phyloP scores from a whole-genome alignment of 2,797 vertebrate genomes.

The Danio choprae region DNA sequence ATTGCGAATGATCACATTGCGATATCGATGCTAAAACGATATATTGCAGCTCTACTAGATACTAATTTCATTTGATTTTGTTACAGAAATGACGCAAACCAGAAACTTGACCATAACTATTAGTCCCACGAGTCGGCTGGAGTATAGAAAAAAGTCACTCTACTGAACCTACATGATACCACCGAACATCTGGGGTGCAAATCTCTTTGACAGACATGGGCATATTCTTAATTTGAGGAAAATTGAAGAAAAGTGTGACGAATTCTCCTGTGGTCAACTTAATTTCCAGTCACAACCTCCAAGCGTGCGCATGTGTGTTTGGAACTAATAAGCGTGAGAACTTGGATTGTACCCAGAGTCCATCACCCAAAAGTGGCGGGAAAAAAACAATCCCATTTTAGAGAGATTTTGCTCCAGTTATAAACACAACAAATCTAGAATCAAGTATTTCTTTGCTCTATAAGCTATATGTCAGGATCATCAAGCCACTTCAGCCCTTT shows the following conservation, averaged over 20 bases:
- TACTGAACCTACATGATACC: not conserved
- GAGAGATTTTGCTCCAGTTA: slow-evolving; percentile 45
- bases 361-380: slow-evolving; percentile 53
- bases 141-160: slow-evolving; percentile 5
- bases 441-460: not conserved
- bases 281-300: slow-evolving; percentile 52
- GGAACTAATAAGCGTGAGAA: not conserved
- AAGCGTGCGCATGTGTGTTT: not conserved
- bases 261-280: slow-evolving; percentile 62
- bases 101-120: not conserved
- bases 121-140: not conserved
- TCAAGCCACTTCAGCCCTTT: not conserved
- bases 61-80: too few species aligned
- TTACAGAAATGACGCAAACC: too few species aligned
- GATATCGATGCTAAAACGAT: too few species aligned
- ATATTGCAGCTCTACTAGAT: too few species aligned
- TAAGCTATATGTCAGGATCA: not conserved
- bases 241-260: slow-evolving; percentile 8
- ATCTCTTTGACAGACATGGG: not conserved
- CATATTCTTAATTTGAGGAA: not conserved
- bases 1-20: too few species aligned
- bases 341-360: slow-evolving; percentile 22
- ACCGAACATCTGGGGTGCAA: slow-evolving; percentile 18
- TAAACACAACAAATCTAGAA: slow-evolving; percentile 10
- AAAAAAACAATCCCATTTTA: slow-evolving; percentile 69